These are phyloP conservation scores for Phylloscopus collybita DNA, from an alignment of 2,797 vertebrate genomes.

Conservation along the genomic window DNA sequence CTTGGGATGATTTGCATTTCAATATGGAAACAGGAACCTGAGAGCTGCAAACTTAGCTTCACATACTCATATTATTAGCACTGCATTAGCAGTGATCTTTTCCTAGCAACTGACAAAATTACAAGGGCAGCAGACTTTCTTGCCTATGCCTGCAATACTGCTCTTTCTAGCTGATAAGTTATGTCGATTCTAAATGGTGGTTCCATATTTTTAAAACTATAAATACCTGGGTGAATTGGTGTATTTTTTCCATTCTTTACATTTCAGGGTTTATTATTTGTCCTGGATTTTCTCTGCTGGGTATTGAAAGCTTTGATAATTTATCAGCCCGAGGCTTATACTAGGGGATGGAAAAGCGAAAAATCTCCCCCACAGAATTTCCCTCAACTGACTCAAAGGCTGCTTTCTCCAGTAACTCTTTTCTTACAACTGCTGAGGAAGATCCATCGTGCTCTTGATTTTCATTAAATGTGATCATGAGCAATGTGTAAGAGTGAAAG, in stretches of 20 bases:
- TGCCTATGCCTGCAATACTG: background rate
- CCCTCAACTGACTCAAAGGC: background rate
- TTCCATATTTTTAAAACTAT: background rate
- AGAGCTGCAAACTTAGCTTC: background rate
- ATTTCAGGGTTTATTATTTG: background rate
- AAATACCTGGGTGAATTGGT: background rate
- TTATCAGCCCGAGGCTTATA: background rate
- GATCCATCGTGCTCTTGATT: background rate
- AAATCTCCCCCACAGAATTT: background rate
- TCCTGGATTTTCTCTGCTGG: background rate
- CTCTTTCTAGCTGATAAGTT: background rate
- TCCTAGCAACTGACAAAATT: slow-evolving; percentile 23
- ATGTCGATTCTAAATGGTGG: background rate
- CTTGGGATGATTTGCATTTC: background rate
- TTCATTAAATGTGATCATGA: background rate
- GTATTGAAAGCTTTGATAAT: background rate
- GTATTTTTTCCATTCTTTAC: background rate
- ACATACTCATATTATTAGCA: background rate
- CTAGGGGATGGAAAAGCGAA: background rate
- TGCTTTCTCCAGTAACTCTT: background rate
- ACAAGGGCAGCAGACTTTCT: background rate
- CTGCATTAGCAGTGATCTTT: background rate
- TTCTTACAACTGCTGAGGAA: background rate
- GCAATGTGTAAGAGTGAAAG: background rate
- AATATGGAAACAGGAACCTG: background rate